Conservation (phyloP, 2,113 vertebrate species). For the Eretmochelys imbricata region DNA sequence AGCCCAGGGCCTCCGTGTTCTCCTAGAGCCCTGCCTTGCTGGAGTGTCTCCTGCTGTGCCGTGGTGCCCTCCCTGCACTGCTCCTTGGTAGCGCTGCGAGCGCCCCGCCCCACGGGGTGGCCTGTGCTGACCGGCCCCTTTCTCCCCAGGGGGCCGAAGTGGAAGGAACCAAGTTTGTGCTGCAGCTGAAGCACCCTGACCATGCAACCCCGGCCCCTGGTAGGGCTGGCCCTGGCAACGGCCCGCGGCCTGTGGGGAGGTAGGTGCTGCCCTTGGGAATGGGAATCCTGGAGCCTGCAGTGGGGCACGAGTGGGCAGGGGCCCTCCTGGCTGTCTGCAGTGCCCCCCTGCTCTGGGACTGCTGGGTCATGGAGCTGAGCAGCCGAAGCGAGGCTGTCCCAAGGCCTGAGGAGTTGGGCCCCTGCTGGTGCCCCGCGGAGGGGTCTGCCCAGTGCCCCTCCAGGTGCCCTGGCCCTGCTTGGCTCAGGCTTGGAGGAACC, state of each 20-base stretch:
- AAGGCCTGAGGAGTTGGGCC: not conserved
- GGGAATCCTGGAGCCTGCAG: fast-evolving
- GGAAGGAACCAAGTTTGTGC: not conserved
- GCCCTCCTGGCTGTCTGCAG: not conserved
- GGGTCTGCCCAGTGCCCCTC: not conserved
- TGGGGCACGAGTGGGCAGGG: fast-evolving
- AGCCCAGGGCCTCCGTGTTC: too few species aligned
- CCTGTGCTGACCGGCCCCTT: fast-evolving
- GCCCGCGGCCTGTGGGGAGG: fast-evolving
- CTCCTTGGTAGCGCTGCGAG: too few species aligned
- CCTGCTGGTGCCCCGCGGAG: fast-evolving
- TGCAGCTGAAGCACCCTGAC: slow-evolving; percentile 51
- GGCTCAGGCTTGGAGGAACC: not conserved
- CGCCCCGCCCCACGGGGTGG: too few species aligned
- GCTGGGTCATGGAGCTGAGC: fast-evolving
- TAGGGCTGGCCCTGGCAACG: not conserved
- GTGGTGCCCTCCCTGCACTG: not conserved
- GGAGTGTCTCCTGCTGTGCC: too few species aligned
- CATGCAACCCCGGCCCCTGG: not conserved
- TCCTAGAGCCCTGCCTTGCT: not conserved
- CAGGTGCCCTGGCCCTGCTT: too few species aligned
- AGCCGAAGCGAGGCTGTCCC: too few species aligned
- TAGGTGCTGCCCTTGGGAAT: fast-evolving
- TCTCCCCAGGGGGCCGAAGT: not conserved
- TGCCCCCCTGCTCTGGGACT: not conserved